Conservation (phyloP, 2,113 vertebrate species). For the Pelvicachromis taeniatus region DNA sequence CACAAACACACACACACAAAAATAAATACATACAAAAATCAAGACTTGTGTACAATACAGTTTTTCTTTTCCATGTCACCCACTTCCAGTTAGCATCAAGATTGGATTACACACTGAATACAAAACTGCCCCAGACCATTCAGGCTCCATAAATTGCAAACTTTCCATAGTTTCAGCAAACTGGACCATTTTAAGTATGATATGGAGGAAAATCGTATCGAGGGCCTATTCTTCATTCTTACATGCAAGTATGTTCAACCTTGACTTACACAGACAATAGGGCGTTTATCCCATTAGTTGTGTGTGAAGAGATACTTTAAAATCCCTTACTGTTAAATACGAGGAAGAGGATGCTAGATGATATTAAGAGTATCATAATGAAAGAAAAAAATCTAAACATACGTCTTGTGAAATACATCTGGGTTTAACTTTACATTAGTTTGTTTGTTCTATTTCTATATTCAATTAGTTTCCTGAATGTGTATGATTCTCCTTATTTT, state of each 20-base stretch:
- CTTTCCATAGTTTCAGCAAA: neutral
- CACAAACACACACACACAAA: no score
- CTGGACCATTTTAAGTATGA: neutral
- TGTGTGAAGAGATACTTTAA: neutral
- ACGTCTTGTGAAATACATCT: neutral
- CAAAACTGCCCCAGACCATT: neutral
- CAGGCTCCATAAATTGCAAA: neutral
- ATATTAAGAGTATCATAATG: neutral
- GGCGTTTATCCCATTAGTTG: neutral
- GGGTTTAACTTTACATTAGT: neutral
- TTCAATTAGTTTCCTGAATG: neutral
- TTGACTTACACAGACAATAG: neutral
- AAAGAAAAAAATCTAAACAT: no score
- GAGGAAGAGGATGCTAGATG: neutral
- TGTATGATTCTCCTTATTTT: neutral
- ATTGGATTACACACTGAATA: neutral
- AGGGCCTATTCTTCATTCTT: neutral
- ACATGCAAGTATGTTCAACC: neutral
- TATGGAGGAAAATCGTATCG: neutral
- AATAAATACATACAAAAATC: no score
- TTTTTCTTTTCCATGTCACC: neutral
- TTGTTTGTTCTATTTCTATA: neutral
- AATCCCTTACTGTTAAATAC: neutral
- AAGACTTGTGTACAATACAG: neutral
- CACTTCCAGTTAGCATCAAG: neutral